A percentile compares a stretch with the other conserved stretches of the same genome.
phyloP scores from a whole-genome alignment of 2,113 vertebrate genomes.

The Brachypteracias leptosomus region DNA sequence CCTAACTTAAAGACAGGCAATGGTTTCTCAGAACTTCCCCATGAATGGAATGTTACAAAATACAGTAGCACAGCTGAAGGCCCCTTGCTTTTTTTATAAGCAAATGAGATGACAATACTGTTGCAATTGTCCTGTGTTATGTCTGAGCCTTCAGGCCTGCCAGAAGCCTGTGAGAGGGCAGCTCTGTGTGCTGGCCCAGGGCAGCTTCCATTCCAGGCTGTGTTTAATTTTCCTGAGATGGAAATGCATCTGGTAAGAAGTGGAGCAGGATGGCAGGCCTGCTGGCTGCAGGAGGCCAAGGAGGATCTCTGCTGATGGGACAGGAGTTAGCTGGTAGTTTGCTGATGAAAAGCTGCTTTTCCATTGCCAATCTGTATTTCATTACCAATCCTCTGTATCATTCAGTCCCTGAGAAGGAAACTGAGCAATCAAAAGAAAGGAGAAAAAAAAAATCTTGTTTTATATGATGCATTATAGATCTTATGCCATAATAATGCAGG shows the following conservation, averaged over 20 bases:
- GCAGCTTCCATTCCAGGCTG: neutral
- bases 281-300: neutral
- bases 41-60: neutral
- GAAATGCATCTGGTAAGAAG: neutral
- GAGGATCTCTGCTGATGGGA: neutral
- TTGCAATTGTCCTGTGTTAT: accelerated
- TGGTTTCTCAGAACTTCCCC: neutral
- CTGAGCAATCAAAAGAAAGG: slow-evolving; percentile 1
- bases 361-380: neutral
- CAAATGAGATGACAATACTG: neutral
- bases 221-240: neutral
- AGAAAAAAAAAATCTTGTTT: neutral
- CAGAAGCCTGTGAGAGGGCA: neutral
- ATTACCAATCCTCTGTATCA: neutral
- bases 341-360: neutral
- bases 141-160: neutral
- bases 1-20: neutral
- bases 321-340: neutral
- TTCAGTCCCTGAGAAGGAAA: neutral
- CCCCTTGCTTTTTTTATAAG: accelerated
- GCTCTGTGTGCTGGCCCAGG: accelerated
- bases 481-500: slow-evolving; percentile 31
- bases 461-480: slow-evolving; percentile 20
- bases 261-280: neutral
- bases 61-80: neutral